These are phyloP conservation scores for Holothuria glaberrima DNA, from an alignment of 35 echinoderm and acorn worm species.

Conservation along the genomic window DNA sequence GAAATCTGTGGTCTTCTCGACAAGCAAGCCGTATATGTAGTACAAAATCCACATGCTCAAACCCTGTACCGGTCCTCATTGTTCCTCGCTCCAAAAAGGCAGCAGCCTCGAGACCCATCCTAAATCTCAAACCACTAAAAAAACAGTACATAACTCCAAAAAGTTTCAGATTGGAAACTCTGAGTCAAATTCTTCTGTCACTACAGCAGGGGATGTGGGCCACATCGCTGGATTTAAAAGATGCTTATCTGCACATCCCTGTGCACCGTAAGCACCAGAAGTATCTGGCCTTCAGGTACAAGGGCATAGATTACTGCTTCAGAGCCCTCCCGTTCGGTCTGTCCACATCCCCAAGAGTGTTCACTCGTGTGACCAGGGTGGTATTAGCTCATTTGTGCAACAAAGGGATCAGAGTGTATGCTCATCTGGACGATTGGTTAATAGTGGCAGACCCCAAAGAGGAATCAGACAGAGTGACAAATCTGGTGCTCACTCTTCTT, in stretches of 20 bases:
- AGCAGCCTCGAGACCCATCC: not conserved
- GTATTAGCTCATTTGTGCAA: not conserved
- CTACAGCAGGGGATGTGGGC: conserved; percentile 7
- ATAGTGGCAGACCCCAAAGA: not conserved
- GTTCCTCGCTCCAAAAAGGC: not conserved
- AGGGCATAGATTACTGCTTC: too few species aligned
- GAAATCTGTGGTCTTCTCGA: not conserved
- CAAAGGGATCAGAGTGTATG: conserved; percentile 22
- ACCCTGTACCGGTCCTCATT: conserved; percentile 1
- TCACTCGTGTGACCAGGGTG: too few species aligned
- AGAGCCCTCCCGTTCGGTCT: too few species aligned
- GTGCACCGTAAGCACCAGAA: not conserved
- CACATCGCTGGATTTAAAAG: conserved; percentile 12
- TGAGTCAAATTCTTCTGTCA: not conserved
- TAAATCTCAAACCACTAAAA: not conserved
- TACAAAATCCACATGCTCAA: not conserved
- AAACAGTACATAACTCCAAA: not conserved
- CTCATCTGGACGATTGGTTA: not conserved
- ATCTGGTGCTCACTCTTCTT: not conserved
- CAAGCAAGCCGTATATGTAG: not conserved
- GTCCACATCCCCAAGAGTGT: not conserved
- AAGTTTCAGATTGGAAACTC: conserved; percentile 6
- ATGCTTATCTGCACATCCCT: not conserved
- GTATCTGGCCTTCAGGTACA: too few species aligned
- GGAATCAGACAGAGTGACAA: not conserved